These are phyloP conservation scores for Eretmocerus hayati DNA, from an alignment of 2,888 invertebrate genomes.

Conservation along the genomic window DNA sequence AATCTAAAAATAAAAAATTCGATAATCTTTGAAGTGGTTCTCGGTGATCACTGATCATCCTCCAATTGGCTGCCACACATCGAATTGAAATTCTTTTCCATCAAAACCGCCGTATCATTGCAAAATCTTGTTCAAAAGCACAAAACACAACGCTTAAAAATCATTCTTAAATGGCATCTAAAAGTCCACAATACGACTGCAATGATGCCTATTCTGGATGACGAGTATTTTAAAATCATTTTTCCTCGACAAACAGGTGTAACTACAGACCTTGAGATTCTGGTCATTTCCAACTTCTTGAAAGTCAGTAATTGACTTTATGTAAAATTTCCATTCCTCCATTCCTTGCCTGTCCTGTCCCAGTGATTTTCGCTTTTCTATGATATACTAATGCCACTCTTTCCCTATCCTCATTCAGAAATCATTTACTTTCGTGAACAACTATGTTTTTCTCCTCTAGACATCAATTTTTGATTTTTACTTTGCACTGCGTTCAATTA, in stretches of 20 bases:
- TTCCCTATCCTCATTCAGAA: slow-evolving; percentile 6
- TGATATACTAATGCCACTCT: slow-evolving; percentile 5
- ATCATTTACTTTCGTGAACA: neutral
- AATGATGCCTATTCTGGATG: slow-evolving; percentile 49
- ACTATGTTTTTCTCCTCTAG: too few species aligned
- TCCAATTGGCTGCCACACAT: too few species aligned
- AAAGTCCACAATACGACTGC: slow-evolving; percentile 49
- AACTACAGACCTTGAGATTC: slow-evolving; percentile 27
- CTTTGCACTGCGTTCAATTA: slow-evolving; percentile 8
- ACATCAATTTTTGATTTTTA: slow-evolving; percentile 1
- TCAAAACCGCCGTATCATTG: too few species aligned
- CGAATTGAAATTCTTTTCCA: too few species aligned
- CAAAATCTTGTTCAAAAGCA: too few species aligned
- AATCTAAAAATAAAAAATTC: too few species aligned
- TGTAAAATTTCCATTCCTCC: too few species aligned
- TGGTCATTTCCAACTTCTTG: slow-evolving; percentile 24
- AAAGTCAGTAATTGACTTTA: slow-evolving; percentile 22
- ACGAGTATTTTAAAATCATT: too few species aligned
- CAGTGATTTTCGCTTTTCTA: neutral
- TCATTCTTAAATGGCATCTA: slow-evolving; percentile 44
- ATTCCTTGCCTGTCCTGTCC: too few species aligned
- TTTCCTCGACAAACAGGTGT: too few species aligned
- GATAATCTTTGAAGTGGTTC: too few species aligned
- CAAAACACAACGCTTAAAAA: slow-evolving; percentile 24
- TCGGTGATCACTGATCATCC: too few species aligned